Conservation (phyloP, 2,113 vertebrate genomes). For the Cranoglanis bouderius region DNA sequence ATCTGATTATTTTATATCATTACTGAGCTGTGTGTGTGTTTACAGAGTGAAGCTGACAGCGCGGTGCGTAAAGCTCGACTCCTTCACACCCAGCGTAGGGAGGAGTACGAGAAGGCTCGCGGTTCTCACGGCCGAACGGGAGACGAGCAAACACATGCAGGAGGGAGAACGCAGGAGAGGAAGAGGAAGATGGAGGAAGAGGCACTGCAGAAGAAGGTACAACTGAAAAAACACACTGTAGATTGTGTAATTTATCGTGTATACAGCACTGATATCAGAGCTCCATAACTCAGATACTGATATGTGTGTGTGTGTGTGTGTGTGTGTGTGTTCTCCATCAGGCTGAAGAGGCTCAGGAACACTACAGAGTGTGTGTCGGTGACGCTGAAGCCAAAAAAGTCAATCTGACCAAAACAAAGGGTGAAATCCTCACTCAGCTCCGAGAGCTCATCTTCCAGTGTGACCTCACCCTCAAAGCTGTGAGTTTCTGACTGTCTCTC, state of each 20-base stretch:
- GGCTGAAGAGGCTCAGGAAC: conserved; percentile 92
- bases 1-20: not conserved
- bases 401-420: conserved; percentile 83
- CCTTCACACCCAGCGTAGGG: conserved; percentile 82
- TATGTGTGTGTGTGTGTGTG: conserved; percentile 64
- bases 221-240: not conserved
- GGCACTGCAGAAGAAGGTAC: conserved; percentile 90
- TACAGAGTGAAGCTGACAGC: conserved; percentile 85
- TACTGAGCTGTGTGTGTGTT: not conserved
- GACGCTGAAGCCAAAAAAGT: conserved; percentile 83
- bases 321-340: conserved; percentile 55
- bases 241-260: not conserved
- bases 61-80: conserved; percentile 83
- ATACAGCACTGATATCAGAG: not conserved
- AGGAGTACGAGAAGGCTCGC: conserved; percentile 90
- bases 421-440: conserved; percentile 86
- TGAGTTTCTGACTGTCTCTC: conserved; percentile 67
- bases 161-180: conserved; percentile 88
- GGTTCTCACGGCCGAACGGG: conserved; percentile 83
- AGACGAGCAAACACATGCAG: conserved; percentile 80
- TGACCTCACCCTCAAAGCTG: conserved; percentile 97
- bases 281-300: not conserved
- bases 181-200: conserved; percentile 89
- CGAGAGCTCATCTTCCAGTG: conserved; percentile 92
- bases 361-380: conserved; percentile 84